Evolutionary conservation across 2,888 invertebrate species (phyloP), one percentile per base, ranked within the genome.

Genomic region (Adelognathus sp.): DNA sequence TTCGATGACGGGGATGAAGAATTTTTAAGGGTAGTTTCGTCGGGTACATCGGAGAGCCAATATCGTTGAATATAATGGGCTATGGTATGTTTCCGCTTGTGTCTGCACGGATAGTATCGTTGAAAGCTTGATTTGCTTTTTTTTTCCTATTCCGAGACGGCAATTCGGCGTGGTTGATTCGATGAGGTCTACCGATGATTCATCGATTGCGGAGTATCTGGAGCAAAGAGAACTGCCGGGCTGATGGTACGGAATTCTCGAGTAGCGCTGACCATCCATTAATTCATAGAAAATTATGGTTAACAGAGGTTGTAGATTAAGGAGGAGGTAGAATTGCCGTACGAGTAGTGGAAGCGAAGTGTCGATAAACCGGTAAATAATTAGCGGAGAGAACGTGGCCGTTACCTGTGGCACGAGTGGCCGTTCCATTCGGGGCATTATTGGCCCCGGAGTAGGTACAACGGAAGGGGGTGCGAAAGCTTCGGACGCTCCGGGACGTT

Each of bases 291-390:
- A 31, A 70, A 71, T 74, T 71, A 74, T 61, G 44, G 61, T 27
- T 5, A 14, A 60, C 33, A 36, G 69, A 14, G n/a, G 14, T 58
- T 39, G 44, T 29, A 36, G 54, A 50, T 9, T 29, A 27, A 16
- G 56, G 21, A 31, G 14, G 16, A 58, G 33, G n/a, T 44, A 69
- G 64, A 71, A 33, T 27, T 50, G 33, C 33, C 33, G 54, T 27
- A 63, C 6, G 66, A 44, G 60, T n/a, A 44, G 39, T 71, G 54
- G 52, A 78, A n/a, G n/a, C 76, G 84, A 84, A 76, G 87, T 83
- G 79, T 85, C 85, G 85, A 81, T 86, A 85, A 87, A 85, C 84
- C 82, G 82, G 86, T 87, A 86, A 87, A 88, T 88, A 88, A 88
- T 88, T 87, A n/a, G n/a, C n/a, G n/a, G n/a, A 85, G 84, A 82